A percentile compares a stretch with the other conserved stretches of the same genome.
phyloP scores from a whole-genome alignment of 2,888 invertebrate species.

The Leptinotarsa rubiginosa region DNA sequence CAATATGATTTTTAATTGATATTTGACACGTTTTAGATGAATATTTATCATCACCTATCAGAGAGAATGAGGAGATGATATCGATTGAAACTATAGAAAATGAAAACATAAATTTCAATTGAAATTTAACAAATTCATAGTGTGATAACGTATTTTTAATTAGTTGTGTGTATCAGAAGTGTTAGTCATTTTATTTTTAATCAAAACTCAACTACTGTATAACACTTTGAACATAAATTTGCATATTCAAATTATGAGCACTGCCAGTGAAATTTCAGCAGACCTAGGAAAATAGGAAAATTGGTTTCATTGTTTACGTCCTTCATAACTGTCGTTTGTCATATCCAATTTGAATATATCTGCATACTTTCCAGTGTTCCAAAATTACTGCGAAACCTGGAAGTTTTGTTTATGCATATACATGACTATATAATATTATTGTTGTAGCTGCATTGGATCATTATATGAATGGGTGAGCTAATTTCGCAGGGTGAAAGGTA shows the following conservation, averaged over 20 bases:
- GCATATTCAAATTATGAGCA: constrained; percentile 6
- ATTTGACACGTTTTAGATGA: no score
- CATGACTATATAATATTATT: not conserved
- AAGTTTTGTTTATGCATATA: constrained; percentile 17
- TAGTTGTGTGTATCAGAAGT: no score
- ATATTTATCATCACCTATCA: no score
- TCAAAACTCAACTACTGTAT: not conserved
- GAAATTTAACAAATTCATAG: no score
- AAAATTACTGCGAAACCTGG: not conserved
- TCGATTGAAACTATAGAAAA: no score
- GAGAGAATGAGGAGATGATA: no score
- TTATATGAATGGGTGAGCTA: not conserved
- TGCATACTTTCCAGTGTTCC: constrained; percentile 13
- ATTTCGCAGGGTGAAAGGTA: no score
- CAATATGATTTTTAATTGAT: no score
- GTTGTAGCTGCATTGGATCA: not conserved
- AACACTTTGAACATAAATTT: not conserved
- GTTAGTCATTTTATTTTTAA: no score
- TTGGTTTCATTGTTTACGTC: constrained; percentile 18
- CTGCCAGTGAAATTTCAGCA: constrained; percentile 16
- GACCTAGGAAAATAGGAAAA: constrained; percentile 13
- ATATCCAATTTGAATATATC: constrained; percentile 13
- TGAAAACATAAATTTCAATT: no score
- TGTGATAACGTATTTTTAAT: no score
- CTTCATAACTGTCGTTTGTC: constrained; percentile 16